Conservation (phyloP, 2,888 invertebrate species). For the Proisotoma minuta region DNA sequence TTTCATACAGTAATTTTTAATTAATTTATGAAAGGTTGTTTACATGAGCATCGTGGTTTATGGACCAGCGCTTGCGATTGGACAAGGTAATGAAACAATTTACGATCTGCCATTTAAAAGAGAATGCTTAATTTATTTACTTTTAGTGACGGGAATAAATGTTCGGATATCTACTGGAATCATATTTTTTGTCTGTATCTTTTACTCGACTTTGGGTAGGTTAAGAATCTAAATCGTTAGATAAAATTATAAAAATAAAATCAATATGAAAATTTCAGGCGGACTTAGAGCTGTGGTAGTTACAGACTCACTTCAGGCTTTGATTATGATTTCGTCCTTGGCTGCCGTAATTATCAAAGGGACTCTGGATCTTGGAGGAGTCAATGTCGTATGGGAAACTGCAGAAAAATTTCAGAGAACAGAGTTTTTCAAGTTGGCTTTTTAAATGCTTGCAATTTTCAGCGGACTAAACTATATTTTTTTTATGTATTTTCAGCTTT, state of each 20-base stretch:
- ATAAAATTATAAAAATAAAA: background rate
- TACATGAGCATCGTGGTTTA: conserved; percentile 29
- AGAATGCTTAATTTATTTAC: background rate
- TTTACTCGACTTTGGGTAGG: conserved; percentile 32
- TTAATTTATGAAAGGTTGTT: conserved; percentile 14
- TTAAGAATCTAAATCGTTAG: background rate
- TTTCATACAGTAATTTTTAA: background rate
- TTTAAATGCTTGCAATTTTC: background rate
- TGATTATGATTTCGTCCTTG: conserved; percentile 36
- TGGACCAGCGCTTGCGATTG: conserved; percentile 25
- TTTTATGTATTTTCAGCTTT: too few species aligned
- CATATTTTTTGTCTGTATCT: conserved; percentile 31
- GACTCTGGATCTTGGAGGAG: conserved; percentile 35
- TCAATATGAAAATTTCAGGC: conserved; percentile 16
- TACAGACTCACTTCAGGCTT: conserved; percentile 41
- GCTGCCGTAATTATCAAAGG: conserved; percentile 35
- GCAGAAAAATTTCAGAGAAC: conserved; percentile 28
- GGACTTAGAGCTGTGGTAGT: conserved; percentile 35
- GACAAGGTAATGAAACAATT: conserved; percentile 18
- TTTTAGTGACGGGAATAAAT: conserved; percentile 28
- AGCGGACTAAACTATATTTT: too few species aligned
- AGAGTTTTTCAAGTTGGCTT: conserved; percentile 41
- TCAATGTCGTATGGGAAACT: conserved; percentile 33
- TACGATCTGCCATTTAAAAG: background rate
- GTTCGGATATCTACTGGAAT: conserved; percentile 18